Conservation (phyloP, 2,797 vertebrate genomes). For the Ptychadena robeensis region DNA sequence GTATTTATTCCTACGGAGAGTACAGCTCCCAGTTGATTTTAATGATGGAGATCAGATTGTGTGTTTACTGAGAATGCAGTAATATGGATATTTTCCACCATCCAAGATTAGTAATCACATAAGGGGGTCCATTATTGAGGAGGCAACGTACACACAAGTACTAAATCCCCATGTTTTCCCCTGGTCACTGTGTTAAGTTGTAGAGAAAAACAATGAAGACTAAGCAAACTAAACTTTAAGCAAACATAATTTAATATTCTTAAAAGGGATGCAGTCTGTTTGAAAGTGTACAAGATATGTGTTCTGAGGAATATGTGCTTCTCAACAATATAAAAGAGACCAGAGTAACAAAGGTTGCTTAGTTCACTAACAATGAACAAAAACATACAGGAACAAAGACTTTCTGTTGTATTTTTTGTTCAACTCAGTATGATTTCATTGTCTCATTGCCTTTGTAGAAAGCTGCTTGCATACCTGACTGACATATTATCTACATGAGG, state of each 20-base stretch:
- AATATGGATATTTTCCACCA: slow-evolving; percentile 36
- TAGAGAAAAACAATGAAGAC: background rate
- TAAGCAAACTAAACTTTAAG: background rate
- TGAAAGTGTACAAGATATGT: background rate
- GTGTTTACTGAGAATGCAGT: slow-evolving; percentile 45
- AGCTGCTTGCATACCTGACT: background rate
- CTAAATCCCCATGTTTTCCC: background rate
- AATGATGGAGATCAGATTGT: slow-evolving; percentile 52
- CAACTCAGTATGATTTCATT: background rate
- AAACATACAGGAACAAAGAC: background rate
- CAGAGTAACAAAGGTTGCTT: background rate
- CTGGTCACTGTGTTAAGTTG: slow-evolving; percentile 1
- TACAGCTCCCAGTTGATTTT: slow-evolving; percentile 35
- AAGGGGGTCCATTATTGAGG: slow-evolving; percentile 4
- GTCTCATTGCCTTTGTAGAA: background rate
- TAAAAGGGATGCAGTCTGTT: background rate
- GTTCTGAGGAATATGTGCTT: slow-evolving; percentile 5
- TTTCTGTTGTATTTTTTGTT: background rate
- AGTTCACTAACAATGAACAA: background rate
- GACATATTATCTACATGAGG: background rate
- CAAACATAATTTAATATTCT: background rate
- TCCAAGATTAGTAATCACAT: slow-evolving; percentile 5
- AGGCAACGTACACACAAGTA: background rate
- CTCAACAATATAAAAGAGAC: slow-evolving; percentile 9
- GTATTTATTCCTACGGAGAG: slow-evolving; percentile 36